Evolutionary conservation across 2,888 invertebrate genomes (phyloP), one percentile per base, ranked within the genome.

Genomic region (Meghimatium bilineatum): DNA sequence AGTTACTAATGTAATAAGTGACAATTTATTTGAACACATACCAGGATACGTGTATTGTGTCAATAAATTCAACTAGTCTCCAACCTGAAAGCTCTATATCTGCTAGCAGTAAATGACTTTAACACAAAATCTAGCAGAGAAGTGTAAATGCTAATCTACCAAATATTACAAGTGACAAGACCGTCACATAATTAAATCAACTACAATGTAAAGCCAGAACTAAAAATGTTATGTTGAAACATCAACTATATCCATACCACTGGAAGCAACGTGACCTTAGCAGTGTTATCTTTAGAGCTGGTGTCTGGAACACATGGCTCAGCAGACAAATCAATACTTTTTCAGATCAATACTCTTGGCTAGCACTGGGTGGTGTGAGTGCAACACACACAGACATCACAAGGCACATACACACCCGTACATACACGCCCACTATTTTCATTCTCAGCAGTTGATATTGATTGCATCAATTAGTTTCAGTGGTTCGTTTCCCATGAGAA

Each of bases 281-380:
- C 26, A 23, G 63, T 26, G 77, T 38, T 74, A 36, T 38, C 38
- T 49, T 52, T 44, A 32, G 29, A 60, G 36, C 66, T n/a, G 49
- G 78, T 78, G 78, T 78, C 78, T 78, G 78, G 67, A 78, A 49
- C 78, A 78, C 77, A 77, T 60, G 56, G 36, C 79, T 69, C 69
- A 69, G 67, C 79, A 66, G 66, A 38, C 63, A 44, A 79, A 79
- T 79, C 79, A 79, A 79, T 79, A 79, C 49, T 69, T 67, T 12
- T 26, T 52, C 8, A 23, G 52, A 79, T 79, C 79, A 79, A 79
- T 79, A 79, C 0, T 69, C 69, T 32, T 44, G 79, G 69, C 79
- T 49, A 69, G 79, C 69, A 67, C 69, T 56, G 44, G 49, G 20
- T 49, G 67, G 29, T 49, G 52, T 67, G 67, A 79, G 67, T 60